These are phyloP conservation scores for Cyphomyrus discorhynchus DNA, from an alignment of 2,113 vertebrate genomes.

Conservation along the genomic window DNA sequence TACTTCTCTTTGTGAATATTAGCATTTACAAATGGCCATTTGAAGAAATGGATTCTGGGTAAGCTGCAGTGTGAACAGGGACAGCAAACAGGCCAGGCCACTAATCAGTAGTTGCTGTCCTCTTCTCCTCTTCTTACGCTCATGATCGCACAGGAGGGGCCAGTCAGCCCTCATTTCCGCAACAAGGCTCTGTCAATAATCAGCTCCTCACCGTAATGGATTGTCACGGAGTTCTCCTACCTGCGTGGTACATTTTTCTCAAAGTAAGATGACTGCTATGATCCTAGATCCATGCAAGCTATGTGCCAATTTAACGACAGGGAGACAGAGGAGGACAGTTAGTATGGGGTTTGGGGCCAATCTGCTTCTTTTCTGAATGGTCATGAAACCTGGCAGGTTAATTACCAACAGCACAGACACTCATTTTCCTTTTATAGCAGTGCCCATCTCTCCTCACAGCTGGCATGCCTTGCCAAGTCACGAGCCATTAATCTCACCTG, in stretches of 20 bases:
- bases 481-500: slow-evolving; percentile 83
- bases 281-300: neutral
- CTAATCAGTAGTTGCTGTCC: neutral
- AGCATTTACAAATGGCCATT: neutral
- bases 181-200: slow-evolving; percentile 44
- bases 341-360: slow-evolving; percentile 27
- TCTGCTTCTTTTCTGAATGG: slow-evolving; percentile 37
- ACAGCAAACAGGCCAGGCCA: neutral
- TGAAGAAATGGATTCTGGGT: neutral
- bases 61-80: neutral
- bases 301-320: neutral
- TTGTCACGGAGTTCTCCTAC: neutral
- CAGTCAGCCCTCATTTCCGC: slow-evolving; percentile 47
- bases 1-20: neutral
- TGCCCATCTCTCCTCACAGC: slow-evolving; percentile 81
- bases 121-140: neutral
- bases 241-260: neutral
- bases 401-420: slow-evolving; percentile 73
- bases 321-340: neutral
- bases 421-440: slow-evolving; percentile 67
- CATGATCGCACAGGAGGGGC: slow-evolving; percentile 26
- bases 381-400: slow-evolving; percentile 64
- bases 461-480: slow-evolving; percentile 67
- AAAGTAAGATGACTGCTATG: neutral
- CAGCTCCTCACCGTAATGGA: slow-evolving; percentile 27